Percentiles rank a stretch among this genome's conserved stretches.
Evolutionary conservation across 2,888 invertebrate species (phyloP).

Genomic region (Lycophotia porphyrea): DNA sequence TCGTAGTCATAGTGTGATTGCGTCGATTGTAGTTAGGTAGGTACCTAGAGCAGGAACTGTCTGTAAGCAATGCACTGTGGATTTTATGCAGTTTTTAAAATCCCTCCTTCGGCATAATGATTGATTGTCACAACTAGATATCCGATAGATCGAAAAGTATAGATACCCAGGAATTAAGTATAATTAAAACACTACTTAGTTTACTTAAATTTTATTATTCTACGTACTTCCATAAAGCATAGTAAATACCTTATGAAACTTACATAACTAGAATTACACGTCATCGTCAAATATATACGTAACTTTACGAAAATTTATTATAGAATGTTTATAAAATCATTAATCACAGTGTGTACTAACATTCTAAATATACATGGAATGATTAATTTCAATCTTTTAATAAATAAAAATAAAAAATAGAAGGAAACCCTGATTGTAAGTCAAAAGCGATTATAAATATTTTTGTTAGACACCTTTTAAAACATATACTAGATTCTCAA

Average conservation of each 20-base stretch:
- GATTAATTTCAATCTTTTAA: slow-evolving; percentile 78
- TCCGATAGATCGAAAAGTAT: too few relatives aligned
- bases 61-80: neutral
- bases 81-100: too few relatives aligned
- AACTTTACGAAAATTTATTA: slow-evolving; percentile 81
- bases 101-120: too few relatives aligned
- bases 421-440: slow-evolving; percentile 70
- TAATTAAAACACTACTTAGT: slow-evolving; percentile 53
- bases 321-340: slow-evolving; percentile 75
- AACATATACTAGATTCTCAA: slow-evolving; percentile 64
- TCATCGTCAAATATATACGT: slow-evolving; percentile 71
- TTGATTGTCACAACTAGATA: too few relatives aligned
- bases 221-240: slow-evolving; percentile 86
- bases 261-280: slow-evolving; percentile 81
- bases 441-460: slow-evolving; percentile 65
- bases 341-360: slow-evolving; percentile 86
- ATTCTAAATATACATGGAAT: slow-evolving; percentile 84
- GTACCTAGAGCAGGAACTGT: neutral
- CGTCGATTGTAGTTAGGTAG: neutral
- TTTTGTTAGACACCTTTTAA: slow-evolving; percentile 74
- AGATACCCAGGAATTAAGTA: neutral
- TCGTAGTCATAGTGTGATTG: neutral
- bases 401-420: slow-evolving; percentile 69
- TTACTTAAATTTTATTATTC: slow-evolving; percentile 78
- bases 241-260: slow-evolving; percentile 81